Conservation (phyloP, 2,888 invertebrate genomes). For the Embidobia sp. region DNA sequence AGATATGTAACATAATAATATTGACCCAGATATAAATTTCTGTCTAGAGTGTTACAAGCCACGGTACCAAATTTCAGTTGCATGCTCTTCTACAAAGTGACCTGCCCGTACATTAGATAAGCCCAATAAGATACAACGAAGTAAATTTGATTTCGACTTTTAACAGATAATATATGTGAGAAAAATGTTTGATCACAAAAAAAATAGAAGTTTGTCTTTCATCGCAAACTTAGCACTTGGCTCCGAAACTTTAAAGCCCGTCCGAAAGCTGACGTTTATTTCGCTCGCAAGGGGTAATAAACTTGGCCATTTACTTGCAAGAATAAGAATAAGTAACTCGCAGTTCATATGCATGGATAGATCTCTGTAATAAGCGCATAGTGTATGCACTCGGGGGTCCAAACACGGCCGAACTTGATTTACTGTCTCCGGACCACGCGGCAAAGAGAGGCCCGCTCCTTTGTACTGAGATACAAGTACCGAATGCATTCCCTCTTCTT, state of each 20-base stretch:
- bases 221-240: background rate
- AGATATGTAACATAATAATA: too few species aligned
- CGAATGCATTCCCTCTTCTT: conserved; percentile 41
- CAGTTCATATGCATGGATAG: conserved; percentile 30
- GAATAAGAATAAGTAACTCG: conserved; percentile 62
- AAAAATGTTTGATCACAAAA: background rate
- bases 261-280: conserved; percentile 26
- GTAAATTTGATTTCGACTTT: too few species aligned
- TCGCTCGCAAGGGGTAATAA: conserved; percentile 18
- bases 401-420: conserved; percentile 76
- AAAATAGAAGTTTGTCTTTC: background rate
- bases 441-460: conserved; percentile 59
- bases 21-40: too few species aligned
- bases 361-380: conserved; percentile 43
- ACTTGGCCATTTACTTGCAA: conserved; percentile 34
- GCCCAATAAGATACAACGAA: too few species aligned
- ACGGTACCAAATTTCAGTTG: too few species aligned
- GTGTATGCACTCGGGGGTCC: conserved; percentile 46
- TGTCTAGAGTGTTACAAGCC: too few species aligned
- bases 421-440: conserved; percentile 72
- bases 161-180: background rate
- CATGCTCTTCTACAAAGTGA: too few species aligned
- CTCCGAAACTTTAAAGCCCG: conserved; percentile 15
- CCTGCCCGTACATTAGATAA: too few species aligned
- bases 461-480: conserved; percentile 46